phyloP scores from a whole-genome alignment of 2,888 invertebrate species.

The Agrilus mali region DNA sequence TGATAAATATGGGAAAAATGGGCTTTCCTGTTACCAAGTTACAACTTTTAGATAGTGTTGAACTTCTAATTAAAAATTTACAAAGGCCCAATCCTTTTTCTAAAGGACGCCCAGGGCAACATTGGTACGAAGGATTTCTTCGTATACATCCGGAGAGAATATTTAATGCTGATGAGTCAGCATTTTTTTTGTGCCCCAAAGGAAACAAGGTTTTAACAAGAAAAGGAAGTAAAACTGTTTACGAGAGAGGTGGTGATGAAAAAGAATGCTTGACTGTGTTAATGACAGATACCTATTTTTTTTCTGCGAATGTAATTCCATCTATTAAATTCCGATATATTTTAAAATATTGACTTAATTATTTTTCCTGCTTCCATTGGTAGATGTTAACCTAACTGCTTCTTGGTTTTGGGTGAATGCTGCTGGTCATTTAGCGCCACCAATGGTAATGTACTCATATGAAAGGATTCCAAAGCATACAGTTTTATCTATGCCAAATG shows the following conservation, averaged over 20 bases:
- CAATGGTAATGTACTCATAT: slow-evolving; percentile 20
- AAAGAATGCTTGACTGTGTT: slow-evolving; percentile 4
- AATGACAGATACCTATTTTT: background rate
- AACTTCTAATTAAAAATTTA: background rate
- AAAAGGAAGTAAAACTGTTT: slow-evolving; percentile 1
- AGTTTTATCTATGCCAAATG: slow-evolving; percentile 18
- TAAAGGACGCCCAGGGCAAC: too few species aligned
- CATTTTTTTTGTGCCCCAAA: slow-evolving; percentile 2
- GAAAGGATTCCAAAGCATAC: slow-evolving; percentile 20
- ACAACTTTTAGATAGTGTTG: slow-evolving; percentile 7
- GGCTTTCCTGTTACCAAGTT: too few species aligned
- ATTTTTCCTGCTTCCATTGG: too few species aligned
- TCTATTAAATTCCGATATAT: too few species aligned
- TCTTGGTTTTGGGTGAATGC: too few species aligned
- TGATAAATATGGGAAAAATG: too few species aligned
- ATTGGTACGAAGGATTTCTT: too few species aligned
- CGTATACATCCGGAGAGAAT: too few species aligned
- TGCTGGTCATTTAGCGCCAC: slow-evolving; percentile 12
- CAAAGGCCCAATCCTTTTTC: too few species aligned
- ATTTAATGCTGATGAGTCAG: slow-evolving; percentile 1
- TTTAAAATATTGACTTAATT: too few species aligned
- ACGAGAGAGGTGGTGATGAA: background rate
- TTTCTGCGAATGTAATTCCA: too few species aligned
- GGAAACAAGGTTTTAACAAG: background rate
- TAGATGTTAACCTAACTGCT: too few species aligned